Base-by-base conservation (phyloP, 1,140 invertebrate genomes). In the Agraylea sexmaculata region DNA sequence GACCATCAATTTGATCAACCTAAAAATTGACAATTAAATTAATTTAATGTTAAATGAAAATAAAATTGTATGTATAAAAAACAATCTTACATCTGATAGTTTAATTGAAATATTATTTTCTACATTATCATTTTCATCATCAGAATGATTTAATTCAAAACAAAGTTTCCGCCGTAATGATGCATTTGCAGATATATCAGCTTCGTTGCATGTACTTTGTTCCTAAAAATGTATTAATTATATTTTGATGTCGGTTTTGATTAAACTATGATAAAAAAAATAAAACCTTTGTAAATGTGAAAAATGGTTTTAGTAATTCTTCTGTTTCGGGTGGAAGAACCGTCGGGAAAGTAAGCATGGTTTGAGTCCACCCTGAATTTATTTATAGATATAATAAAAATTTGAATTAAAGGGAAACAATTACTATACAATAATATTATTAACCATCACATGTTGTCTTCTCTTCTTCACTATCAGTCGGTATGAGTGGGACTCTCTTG, bases 261-360 rank as follows among this genome's bases (percentile, higher is more conserved):
- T 8, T 35, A 31, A 31, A 31, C 29, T 5, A 35, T 17, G 8
- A 35, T 19, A 35, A 35, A 35, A 7, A 7, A 35, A 12, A 36
- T 23, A 38, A 36, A 42, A 74, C 71, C 65, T 74, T 63, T 38
- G 60, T 71, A 48, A 67, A 76, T 25, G 65, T 71, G 50, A 69
- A 73, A 52, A 71, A 80, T 37, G 73, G 70, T 53, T 71, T 66
- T 18, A 78, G 56, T 21, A 64, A 54, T 45, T 71, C 64, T 59
- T 75, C 74, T 10, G 79, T 51, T 53, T 76, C 62, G 40, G 59
- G 51, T 3, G 76, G 74, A 12, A 80, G 56, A 40, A 66, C 52
- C 31, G 66, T 53, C 36, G 74, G 73, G 39, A 77, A 49, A 30
- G 69, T 66, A 22, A 77, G 57, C 43, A 67, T 49, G 42, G 74